A percentile compares a stretch with the other conserved stretches of the same genome.
Evolutionary conservation across 2,113 vertebrate genomes (phyloP).

Genomic region (Gadus macrocephalus): DNA sequence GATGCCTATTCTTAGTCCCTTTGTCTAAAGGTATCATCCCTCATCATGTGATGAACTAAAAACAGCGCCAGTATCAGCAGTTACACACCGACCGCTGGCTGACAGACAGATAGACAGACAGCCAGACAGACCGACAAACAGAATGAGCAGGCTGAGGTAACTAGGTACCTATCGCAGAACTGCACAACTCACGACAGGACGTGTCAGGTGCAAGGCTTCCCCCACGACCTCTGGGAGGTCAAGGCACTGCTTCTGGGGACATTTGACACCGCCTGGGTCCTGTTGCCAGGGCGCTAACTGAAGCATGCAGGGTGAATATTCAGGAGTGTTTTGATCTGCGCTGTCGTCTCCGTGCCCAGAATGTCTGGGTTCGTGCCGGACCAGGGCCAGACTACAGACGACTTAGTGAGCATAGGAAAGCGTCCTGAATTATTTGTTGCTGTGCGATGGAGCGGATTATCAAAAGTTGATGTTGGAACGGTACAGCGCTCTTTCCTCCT

Average conservation of each 20-base stretch:
- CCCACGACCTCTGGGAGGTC: slow-evolving; percentile 26
- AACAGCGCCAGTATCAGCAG: no score
- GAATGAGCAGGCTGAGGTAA: no score
- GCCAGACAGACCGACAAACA: neutral
- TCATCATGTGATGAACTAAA: no score
- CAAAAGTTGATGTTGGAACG: no score
- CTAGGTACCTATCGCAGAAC: no score
- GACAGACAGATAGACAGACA: neutral
- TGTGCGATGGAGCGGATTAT: neutral
- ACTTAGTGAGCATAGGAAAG: neutral
- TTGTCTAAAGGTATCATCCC: no score
- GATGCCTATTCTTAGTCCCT: no score
- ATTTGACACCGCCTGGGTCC: slow-evolving; percentile 6
- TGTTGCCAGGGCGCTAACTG: slow-evolving; percentile 33
- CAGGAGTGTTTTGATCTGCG: slow-evolving; percentile 32
- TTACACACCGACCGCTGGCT: neutral
- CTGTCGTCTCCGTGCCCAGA: slow-evolving; percentile 29
- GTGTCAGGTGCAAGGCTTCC: neutral
- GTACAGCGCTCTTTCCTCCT: no score
- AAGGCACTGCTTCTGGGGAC: slow-evolving; percentile 13
- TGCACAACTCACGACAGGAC: neutral
- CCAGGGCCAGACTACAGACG: slow-evolving; percentile 3
- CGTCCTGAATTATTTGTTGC: slow-evolving; percentile 25
- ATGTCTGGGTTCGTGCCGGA: slow-evolving; percentile 33
- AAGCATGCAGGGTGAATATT: slow-evolving; percentile 53